Evolutionary conservation across 2,113 vertebrate species (phyloP).

Genomic region (Arvicanthis niloticus): DNA sequence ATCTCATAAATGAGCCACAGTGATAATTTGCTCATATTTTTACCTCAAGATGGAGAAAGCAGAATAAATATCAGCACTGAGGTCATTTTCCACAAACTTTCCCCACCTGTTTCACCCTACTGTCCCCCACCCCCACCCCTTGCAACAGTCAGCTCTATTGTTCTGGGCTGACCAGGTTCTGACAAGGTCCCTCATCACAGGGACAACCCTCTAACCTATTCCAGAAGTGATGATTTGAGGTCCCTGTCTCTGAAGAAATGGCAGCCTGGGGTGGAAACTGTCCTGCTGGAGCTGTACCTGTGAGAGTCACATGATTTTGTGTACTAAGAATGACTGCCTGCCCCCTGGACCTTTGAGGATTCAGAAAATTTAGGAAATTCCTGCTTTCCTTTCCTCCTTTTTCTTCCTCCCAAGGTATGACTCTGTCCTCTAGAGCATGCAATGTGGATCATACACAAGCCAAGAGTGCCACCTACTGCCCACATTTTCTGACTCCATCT

Average conservation of each 20-base stretch:
- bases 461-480: conserved; percentile 84
- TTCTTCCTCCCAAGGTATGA: neutral
- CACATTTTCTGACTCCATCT: rapidly evolving
- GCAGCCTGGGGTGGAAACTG: too few species aligned
- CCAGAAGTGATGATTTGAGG: neutral
- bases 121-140: neutral
- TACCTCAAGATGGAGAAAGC: neutral
- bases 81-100: neutral
- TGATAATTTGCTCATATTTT: neutral
- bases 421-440: neutral
- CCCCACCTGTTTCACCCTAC: too few species aligned
- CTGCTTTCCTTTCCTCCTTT: conserved; percentile 40
- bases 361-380: neutral
- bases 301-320: neutral
- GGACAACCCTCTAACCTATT: neutral
- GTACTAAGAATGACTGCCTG: neutral
- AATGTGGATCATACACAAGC: neutral
- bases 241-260: neutral
- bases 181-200: neutral
- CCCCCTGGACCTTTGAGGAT: neutral
- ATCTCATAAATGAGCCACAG: neutral
- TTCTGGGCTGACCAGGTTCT: neutral
- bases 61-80: neutral
- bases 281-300: neutral
- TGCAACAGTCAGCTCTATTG: neutral